Base-by-base conservation (phyloP, 2,113 vertebrate species). In the Blennius ocellaris region DNA sequence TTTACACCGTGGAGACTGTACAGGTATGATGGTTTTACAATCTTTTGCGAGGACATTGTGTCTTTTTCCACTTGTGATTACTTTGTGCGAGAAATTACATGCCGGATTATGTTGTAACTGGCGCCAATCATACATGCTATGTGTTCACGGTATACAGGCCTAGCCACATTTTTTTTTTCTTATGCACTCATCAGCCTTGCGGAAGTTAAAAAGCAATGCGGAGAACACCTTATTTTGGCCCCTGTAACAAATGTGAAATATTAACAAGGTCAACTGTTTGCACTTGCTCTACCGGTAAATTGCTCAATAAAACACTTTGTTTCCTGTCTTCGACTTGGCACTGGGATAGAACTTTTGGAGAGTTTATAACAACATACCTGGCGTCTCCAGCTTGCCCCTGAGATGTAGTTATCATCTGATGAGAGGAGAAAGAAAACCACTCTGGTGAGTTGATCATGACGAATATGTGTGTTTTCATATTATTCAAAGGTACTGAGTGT, bases 321-420 rank as follows among this genome's bases (percentile, higher is more conserved):
- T 71, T 85, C 41, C 56, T 71, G 30, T 68, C 1, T 62, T 74
- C 66, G n/a, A 44, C 70, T 80, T 52, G 45, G 3, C 65, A 12
- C 65, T 65, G 83, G 67, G 58, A 10, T 78, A 98, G 98, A 96
- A 96, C 90, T 99, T 99, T 81, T 99, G 97, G 98, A 95, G 97
- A 79, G 97, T 98, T 71, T 99, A 97, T 92, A 99, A 98, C 93
- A 99, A 98, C 81, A 98, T 97, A 82, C 96, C 97, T 57, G 77
- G 94, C 0, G 97, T 99, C 84, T 93, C 95, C 69, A 91, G 85
- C 71, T 88, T 98, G 87, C 95, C 96, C 45, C 78, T 97, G 89
- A 94, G 96, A 85, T 96, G 96, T 17, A 97, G 96, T 88, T 99
- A 97, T 84, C 97, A 98, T 76, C 92, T 98, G 91, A 99, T 99